Evolutionary conservation across 2,797 vertebrate species (phyloP).

Genomic region (Coracias cyanogaster): DNA sequence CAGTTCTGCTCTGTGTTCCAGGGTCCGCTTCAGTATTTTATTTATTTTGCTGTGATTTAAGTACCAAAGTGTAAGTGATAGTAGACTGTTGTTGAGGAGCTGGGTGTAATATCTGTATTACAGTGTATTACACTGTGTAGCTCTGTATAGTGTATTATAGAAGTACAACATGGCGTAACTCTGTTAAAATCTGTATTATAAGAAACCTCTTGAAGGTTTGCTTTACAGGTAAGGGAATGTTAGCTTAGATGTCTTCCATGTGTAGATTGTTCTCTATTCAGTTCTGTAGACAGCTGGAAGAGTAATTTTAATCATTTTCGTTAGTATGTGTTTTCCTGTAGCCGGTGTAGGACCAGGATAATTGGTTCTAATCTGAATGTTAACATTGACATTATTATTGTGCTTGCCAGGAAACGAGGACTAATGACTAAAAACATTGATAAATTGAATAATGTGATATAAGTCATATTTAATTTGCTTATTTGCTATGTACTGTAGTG

Average conservation of each 20-base stretch:
- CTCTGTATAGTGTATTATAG: accelerated
- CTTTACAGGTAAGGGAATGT: neutral
- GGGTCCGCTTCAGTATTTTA: neutral
- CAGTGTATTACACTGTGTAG: neutral
- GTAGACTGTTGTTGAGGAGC: neutral
- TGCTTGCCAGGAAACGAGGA: neutral
- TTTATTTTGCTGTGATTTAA: neutral
- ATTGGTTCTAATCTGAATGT: neutral
- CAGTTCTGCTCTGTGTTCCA: neutral
- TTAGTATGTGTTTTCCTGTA: neutral
- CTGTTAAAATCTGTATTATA: accelerated
- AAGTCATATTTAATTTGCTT: constrained; percentile 6
- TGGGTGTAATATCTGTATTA: neutral
- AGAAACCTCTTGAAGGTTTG: neutral
- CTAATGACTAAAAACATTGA: neutral
- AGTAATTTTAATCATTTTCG: neutral
- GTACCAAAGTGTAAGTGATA: neutral
- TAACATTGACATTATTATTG: neutral
- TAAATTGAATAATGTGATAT: constrained; percentile 17
- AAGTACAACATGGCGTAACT: neutral
- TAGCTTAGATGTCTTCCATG: neutral
- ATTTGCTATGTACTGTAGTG: neutral
- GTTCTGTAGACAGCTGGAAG: neutral
- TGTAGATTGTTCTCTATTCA: neutral
- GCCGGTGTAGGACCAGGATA: neutral